Evolutionary conservation across 2,113 vertebrate genomes (phyloP).

Genomic region (Boulengeromyrus knoepffleri): DNA sequence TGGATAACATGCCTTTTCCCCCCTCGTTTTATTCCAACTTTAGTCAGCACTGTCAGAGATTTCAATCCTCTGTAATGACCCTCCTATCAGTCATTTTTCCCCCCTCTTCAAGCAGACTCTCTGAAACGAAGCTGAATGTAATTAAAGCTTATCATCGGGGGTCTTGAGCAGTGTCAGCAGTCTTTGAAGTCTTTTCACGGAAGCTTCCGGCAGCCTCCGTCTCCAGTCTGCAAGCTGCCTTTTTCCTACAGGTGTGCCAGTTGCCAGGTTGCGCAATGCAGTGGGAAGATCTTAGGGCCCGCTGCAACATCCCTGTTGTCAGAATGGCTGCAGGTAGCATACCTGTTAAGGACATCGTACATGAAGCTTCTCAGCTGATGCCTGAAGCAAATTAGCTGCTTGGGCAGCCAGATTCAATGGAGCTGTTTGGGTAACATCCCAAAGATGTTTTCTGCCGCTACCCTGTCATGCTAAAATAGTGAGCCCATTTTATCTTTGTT

Average conservation of each 20-base stretch:
- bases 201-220: not conserved
- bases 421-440: not conserved
- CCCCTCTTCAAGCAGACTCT: not conserved
- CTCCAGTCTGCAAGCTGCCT: not conserved
- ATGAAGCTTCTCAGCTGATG: not conserved
- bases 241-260: not conserved
- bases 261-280: not conserved
- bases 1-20: not conserved
- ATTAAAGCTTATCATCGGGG: not conserved
- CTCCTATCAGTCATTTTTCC: not conserved
- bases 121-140: not conserved
- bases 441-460: not conserved
- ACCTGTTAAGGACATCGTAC: not conserved
- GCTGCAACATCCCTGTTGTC: not conserved
- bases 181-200: not conserved
- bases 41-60: not conserved
- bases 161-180: not conserved
- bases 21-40: not conserved
- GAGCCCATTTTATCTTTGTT: not conserved
- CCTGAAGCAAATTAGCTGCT: not conserved
- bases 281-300: not conserved
- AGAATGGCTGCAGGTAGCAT: not conserved
- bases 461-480: not conserved
- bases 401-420: not conserved
- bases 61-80: slow-evolving; percentile 9